These are phyloP conservation scores for Leiothrix lutea DNA, from an alignment of 2,113 vertebrate species.

Conservation along the genomic window DNA sequence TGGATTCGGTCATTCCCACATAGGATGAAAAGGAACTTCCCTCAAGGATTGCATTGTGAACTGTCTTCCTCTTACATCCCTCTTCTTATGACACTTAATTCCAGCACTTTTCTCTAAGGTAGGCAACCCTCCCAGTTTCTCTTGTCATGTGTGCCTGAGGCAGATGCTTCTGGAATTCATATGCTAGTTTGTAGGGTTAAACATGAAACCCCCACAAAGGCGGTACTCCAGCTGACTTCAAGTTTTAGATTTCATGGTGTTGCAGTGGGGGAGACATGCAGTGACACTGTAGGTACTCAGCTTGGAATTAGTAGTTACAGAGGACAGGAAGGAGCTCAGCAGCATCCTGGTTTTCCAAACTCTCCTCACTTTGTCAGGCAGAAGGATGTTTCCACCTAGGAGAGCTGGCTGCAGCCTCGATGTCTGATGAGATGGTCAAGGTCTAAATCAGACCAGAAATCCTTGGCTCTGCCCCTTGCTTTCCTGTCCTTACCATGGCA, in stretches of 20 bases:
- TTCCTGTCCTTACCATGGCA: neutral
- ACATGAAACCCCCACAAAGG: neutral
- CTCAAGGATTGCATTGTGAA: neutral
- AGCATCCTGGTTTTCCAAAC: neutral
- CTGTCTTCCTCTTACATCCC: neutral
- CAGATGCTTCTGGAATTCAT: neutral
- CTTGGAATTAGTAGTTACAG: neutral
- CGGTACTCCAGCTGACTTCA: neutral
- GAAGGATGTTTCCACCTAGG: neutral
- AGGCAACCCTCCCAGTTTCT: neutral
- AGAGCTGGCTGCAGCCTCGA: neutral
- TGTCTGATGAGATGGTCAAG: neutral
- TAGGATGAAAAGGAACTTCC: neutral
- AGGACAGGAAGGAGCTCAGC: neutral
- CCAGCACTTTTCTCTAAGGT: neutral
- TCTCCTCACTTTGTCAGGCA: neutral
- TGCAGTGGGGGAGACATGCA: neutral
- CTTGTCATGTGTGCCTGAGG: neutral
- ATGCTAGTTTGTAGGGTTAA: neutral
- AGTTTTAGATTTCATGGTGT: neutral
- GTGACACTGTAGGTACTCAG: neutral
- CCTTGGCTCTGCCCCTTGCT: neutral
- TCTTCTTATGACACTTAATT: neutral
- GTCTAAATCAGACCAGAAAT: neutral
- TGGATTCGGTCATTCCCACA: rapidly evolving